Evolutionary conservation across 1,140 invertebrate genomes (phyloP).

Genomic region (Aphelenchoides avenae): DNA sequence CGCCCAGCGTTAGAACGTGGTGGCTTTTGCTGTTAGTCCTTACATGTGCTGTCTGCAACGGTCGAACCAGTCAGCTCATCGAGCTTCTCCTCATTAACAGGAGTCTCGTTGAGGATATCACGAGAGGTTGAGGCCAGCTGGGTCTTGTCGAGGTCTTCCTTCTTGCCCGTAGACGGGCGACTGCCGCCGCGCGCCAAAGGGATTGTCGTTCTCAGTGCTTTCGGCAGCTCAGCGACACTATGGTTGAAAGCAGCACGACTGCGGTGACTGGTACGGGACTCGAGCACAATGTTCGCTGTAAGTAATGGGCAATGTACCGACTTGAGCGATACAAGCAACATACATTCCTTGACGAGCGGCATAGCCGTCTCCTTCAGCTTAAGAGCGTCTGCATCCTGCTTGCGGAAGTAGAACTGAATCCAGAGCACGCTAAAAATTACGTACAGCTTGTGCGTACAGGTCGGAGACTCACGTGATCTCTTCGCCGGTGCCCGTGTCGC

Average conservation of each 20-base stretch:
- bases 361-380: constrained; percentile 12
- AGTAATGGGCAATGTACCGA: not conserved
- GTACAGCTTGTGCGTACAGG: too few relatives aligned
- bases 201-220: constrained; percentile 1
- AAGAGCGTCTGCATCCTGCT: too few relatives aligned
- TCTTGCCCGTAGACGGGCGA: not conserved
- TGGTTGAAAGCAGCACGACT: constrained; percentile 13
- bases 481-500: constrained; percentile 27
- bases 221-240: not conserved
- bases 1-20: too few relatives aligned
- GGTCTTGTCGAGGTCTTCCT: too few relatives aligned
- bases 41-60: too few relatives aligned
- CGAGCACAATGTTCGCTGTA: constrained; percentile 30
- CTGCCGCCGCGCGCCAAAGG: not conserved
- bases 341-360: not conserved
- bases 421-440: constrained; percentile 41
- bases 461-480: constrained; percentile 6
- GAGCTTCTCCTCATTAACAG: too few relatives aligned
- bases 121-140: too few relatives aligned
- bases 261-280: constrained; percentile 14
- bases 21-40: too few relatives aligned
- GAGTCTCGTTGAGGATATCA: too few relatives aligned
- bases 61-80: too few relatives aligned
- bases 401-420: constrained; percentile 39
- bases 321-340: not conserved